Evolutionary conservation across 2,888 invertebrate species (phyloP), one percentile per base, ranked within the genome.

Genomic region (Carcina quercana): DNA sequence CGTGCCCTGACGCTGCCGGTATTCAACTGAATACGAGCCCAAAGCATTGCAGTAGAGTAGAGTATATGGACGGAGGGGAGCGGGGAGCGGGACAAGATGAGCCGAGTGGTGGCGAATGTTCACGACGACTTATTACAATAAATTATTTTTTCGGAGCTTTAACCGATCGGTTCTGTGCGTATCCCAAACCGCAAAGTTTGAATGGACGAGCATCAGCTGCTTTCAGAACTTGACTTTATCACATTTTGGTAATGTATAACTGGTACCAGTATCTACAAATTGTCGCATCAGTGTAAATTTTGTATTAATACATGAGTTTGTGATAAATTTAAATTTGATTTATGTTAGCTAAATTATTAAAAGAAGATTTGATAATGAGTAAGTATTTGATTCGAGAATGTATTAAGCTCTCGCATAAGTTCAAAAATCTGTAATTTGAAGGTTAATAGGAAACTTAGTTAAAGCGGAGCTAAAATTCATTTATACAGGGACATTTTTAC

Each of bases 61-160:
- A 68, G 70, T 80, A 66, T 71, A 72, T 69, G 62, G 53, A 63
- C 53, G 42, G 70, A 51, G 68, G 69, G 63, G 65, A 43, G 55
- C 40, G 51, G 64, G 65, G 69, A 47, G 70, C 57, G 69, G 66
- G 69, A 58, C 58, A 62, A 60, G 73, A 70, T 66, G 72, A 67
- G 63, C 76, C 83, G 85, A 85, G 66, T 62, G 61, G 71, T 69
- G 74, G 78, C 85, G 84, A 84, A 69, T 69, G 71, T 67, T 70
- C 75, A 74, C 85, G 83, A 82, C 61, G 71, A 71, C 74, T 76
- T 79, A 80, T 79, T 79, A 80, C 71, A 80, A 79, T 78, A 80
- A 79, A 79, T 80, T 73, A 74, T 79, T 74, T 76, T 74, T 79
- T 69, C 68, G 62, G 61, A 72, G 73, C 72, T 79, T 74, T 67